Evolutionary conservation across 2,888 invertebrate genomes (phyloP).

Genomic region (Tipula vernalis): DNA sequence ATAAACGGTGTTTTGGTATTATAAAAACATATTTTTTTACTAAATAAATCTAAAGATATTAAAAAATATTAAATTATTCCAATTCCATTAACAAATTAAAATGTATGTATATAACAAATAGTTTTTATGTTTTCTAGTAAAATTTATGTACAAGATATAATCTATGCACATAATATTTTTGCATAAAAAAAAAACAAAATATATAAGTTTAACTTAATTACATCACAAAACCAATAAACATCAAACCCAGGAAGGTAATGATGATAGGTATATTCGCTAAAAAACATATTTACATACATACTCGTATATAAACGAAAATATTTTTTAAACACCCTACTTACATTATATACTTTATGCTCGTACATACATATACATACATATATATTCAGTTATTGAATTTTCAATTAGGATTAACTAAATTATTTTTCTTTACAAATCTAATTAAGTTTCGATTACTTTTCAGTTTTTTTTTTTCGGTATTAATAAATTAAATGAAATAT

Average conservation of each 20-base stretch:
- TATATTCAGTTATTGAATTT: neutral
- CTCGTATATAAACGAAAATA: neutral
- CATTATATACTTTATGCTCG: neutral
- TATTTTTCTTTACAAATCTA: neutral
- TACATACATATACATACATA: neutral
- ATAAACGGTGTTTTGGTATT: neutral
- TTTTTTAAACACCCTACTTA: neutral
- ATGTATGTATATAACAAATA: neutral
- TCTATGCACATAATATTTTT: neutral
- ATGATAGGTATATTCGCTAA: neutral
- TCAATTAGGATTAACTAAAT: neutral
- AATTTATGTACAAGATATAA: neutral
- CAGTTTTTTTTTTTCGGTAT: neutral
- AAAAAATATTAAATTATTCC: constrained; percentile 4
- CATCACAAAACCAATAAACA: neutral
- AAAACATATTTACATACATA: neutral
- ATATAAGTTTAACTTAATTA: neutral
- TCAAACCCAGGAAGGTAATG: neutral
- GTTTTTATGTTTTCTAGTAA: neutral
- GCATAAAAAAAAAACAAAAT: neutral
- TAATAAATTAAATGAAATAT: neutral
- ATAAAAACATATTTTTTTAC: neutral
- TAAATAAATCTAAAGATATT: neutral
- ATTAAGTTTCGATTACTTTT: neutral
- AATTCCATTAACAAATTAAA: neutral